phyloP scores from a whole-genome alignment of 2,797 vertebrate species.

The Amazonetta brasiliensis region DNA sequence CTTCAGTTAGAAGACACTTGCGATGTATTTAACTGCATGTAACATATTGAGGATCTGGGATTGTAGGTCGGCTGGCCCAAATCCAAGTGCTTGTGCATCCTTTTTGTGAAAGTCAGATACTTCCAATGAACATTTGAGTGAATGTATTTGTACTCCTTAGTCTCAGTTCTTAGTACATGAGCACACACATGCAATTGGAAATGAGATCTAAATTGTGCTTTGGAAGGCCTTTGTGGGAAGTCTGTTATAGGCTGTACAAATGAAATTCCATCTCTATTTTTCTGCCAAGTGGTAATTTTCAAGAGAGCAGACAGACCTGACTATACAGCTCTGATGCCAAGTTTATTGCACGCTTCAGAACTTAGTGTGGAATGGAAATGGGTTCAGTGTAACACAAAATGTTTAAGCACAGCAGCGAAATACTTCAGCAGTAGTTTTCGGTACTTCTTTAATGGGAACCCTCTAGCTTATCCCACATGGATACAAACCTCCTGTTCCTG shows the following conservation, averaged over 20 bases:
- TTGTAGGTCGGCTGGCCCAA: fast-evolving
- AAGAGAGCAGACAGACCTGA: neutral
- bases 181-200: fast-evolving
- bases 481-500: neutral
- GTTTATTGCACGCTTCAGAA: neutral
- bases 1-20: neutral
- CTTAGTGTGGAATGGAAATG: neutral
- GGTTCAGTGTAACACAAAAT: neutral
- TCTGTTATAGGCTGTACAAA: neutral
- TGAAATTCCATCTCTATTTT: neutral
- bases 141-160: neutral
- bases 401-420: neutral
- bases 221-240: neutral
- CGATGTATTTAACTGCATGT: neutral
- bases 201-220: neutral
- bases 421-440: neutral
- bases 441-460: neutral
- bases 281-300: neutral
- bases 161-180: fast-evolving
- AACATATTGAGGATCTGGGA: neutral
- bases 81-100: fast-evolving
- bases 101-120: neutral
- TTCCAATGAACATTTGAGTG: neutral
- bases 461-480: neutral
- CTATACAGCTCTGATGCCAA: neutral